phyloP scores from a whole-genome alignment of 2,797 vertebrate genomes.

The Discoglossus pictus region DNA sequence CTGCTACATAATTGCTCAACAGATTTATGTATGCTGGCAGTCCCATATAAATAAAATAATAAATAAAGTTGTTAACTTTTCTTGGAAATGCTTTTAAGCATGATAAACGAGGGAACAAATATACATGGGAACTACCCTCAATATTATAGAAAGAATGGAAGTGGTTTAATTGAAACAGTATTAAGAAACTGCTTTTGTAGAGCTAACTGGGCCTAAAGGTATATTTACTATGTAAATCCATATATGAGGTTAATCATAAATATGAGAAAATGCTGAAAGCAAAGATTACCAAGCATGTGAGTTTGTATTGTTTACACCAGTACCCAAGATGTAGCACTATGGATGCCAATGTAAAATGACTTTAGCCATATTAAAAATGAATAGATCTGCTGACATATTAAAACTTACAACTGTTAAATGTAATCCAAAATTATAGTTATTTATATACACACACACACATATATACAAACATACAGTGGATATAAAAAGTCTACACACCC shows the following conservation, averaged over 20 bases:
- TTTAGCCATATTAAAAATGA: no score
- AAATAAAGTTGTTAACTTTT: slow-evolving; percentile 3
- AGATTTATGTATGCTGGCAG: neutral
- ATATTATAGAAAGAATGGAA: slow-evolving; percentile 16
- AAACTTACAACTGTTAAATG: no score
- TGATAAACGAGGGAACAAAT: neutral
- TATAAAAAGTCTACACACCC: no score
- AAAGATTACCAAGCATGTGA: no score
- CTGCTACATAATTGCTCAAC: neutral
- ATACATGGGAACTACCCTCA: neutral
- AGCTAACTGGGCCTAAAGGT: neutral
- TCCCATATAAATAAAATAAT: slow-evolving; percentile 10
- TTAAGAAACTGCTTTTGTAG: slow-evolving; percentile 16
- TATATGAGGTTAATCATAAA: slow-evolving; percentile 15
- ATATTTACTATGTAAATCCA: slow-evolving; percentile 12
- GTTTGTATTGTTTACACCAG: no score
- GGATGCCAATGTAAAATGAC: no score
- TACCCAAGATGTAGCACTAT: no score
- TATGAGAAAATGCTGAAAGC: neutral
- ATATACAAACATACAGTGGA: no score
- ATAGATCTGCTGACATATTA: no score
- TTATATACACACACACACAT: no score
- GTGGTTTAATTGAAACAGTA: slow-evolving; percentile 13
- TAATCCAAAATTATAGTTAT: no score
- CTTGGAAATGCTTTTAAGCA: neutral